Conservation (phyloP, 2,888 invertebrate species). For the Dicyrtomina minuta region DNA sequence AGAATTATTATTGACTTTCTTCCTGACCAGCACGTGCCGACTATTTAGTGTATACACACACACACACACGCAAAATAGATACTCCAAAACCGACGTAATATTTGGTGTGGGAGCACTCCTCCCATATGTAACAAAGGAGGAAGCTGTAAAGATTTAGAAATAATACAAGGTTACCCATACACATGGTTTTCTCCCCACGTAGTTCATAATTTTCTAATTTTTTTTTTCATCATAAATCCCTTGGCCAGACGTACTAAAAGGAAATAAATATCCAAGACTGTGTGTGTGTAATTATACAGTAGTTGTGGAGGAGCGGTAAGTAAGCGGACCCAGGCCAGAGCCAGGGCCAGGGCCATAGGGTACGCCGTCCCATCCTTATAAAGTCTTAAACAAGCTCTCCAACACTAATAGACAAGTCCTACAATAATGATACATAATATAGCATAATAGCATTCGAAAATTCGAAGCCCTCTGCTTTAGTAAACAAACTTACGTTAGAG, state of each 20-base stretch:
- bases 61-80: not conserved
- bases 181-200: not conserved
- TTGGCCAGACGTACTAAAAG: not conserved
- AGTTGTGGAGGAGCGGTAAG: not conserved
- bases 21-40: conserved; percentile 22
- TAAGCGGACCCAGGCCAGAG: too few relatives aligned
- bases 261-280: conserved; percentile 12
- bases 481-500: too few relatives aligned
- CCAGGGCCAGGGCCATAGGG: too few relatives aligned
- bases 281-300: not conserved
- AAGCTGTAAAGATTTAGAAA: conserved; percentile 15
- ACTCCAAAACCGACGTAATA: too few relatives aligned
- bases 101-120: not conserved
- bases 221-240: not conserved
- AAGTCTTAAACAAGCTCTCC: too few relatives aligned
- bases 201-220: too few relatives aligned
- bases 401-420: too few relatives aligned
- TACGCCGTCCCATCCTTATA: too few relatives aligned
- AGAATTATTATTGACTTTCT: too few relatives aligned
- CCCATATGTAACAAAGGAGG: not conserved
- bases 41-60: not conserved
- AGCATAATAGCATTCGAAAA: too few relatives aligned
- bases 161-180: conserved; percentile 6
- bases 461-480: too few relatives aligned
- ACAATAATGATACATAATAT: too few relatives aligned